These are phyloP conservation scores for Helicoverpa armigera DNA, from an alignment of 1,140 invertebrate genomes.

Conservation along the genomic window DNA sequence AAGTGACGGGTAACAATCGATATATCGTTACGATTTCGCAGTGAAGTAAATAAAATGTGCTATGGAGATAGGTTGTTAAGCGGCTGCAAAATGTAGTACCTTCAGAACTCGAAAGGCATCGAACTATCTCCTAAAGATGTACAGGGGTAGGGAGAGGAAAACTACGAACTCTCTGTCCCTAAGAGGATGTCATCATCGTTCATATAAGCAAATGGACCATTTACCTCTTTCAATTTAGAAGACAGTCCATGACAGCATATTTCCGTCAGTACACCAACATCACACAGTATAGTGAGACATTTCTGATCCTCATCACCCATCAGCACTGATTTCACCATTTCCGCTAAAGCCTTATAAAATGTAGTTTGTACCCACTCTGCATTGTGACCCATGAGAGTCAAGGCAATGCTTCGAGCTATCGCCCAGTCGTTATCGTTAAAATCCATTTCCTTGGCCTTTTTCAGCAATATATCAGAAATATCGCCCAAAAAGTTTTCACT, in stretches of 20 bases:
- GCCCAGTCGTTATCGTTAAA: conserved; percentile 73
- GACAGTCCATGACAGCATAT: conserved; percentile 88
- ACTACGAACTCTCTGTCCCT: too few species aligned
- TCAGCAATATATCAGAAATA: conserved; percentile 76
- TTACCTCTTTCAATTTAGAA: conserved; percentile 77
- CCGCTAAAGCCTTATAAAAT: conserved; percentile 72
- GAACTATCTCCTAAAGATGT: too few species aligned
- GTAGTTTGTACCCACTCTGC: conserved; percentile 70
- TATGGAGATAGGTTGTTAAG: too few species aligned
- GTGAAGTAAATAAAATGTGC: background rate
- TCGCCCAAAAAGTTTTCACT: conserved; percentile 79
- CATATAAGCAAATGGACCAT: background rate
- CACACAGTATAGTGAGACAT: conserved; percentile 85
- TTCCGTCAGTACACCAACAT: conserved; percentile 87
- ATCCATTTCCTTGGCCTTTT: conserved; percentile 73
- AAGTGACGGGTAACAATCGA: background rate
- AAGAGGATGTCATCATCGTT: too few species aligned
- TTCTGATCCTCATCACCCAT: conserved; percentile 78
- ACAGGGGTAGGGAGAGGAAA: too few species aligned
- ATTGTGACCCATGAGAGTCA: conserved; percentile 83
- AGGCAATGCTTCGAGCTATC: conserved; percentile 76
- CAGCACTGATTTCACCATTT: conserved; percentile 73
- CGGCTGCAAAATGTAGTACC: too few species aligned
- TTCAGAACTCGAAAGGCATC: too few species aligned
- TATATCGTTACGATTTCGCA: background rate